These are phyloP conservation scores for Psettodes erumei DNA, from an alignment of 2,113 vertebrate genomes.

Conservation along the genomic window DNA sequence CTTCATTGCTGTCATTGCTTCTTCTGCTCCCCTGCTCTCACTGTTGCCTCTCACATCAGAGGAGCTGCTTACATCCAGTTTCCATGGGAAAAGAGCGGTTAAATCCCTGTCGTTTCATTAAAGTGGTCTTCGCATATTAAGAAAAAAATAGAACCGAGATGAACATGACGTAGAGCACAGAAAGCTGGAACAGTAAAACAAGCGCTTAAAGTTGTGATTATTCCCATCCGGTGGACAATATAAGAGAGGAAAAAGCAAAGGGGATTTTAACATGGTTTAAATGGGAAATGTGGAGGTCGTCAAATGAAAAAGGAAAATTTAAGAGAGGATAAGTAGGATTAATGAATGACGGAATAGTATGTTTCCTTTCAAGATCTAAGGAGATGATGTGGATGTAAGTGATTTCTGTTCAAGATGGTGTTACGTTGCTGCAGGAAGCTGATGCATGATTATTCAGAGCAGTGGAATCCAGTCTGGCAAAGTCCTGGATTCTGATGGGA, in stretches of 20 bases:
- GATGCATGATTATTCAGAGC: conserved; percentile 68
- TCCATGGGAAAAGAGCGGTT: conserved; percentile 48
- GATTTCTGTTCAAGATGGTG: conserved; percentile 22
- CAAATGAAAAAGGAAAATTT: conserved; percentile 20
- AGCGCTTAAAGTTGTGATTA: background rate
- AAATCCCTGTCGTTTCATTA: conserved; percentile 58
- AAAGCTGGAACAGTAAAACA: conserved; percentile 12
- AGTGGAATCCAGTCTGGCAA: conserved; percentile 68
- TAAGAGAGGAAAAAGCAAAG: background rate
- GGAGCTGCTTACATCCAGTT: conserved; percentile 41
- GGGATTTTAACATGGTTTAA: background rate
- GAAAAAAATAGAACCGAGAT: conserved; percentile 23
- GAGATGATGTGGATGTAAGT: background rate
- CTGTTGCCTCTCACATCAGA: conserved; percentile 44
- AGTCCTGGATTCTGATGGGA: conserved; percentile 60
- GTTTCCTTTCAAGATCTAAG: background rate
- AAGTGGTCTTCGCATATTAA: conserved; percentile 5
- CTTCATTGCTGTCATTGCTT: conserved; percentile 66
- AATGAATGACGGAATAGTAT: background rate
- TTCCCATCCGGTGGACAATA: background rate
- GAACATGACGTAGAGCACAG: conserved; percentile 15
- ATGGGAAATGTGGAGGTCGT: background rate
- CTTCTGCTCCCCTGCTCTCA: conserved; percentile 51
- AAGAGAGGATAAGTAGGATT: conserved; percentile 1
- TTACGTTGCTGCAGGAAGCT: conserved; percentile 49